A percentile compares a stretch with the other conserved stretches of the same genome.
phyloP scores from a whole-genome alignment of 2,888 invertebrate species.

The Vannuccia rotundouncinata region DNA sequence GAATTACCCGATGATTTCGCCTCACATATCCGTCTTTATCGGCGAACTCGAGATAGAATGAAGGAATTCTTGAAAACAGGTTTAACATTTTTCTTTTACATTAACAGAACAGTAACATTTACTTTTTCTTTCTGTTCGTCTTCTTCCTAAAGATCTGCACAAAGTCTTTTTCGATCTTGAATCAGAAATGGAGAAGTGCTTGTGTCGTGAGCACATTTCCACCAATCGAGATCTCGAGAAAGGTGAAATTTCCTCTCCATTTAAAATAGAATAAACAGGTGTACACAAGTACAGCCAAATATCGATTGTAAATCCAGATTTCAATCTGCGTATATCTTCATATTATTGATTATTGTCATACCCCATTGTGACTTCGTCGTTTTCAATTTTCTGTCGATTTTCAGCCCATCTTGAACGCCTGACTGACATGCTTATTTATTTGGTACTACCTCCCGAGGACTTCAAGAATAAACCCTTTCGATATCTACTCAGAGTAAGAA shows the following conservation, averaged over 20 bases:
- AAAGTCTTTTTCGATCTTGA: constrained; percentile 82
- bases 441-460: constrained; percentile 34
- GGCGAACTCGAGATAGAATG: constrained; percentile 62
- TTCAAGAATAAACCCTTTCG: constrained; percentile 61
- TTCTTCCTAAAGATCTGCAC: constrained; percentile 59
- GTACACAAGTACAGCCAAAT: too few relatives aligned
- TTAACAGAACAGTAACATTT: background rate
- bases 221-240: constrained; percentile 62
- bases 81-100: background rate
- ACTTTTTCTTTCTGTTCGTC: background rate
- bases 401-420: constrained; percentile 33
- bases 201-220: constrained; percentile 73
- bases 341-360: too few relatives aligned
- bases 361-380: too few relatives aligned
- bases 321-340: too few relatives aligned
- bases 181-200: constrained; percentile 73
- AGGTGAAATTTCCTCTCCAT: constrained; percentile 51
- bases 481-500: constrained; percentile 63
- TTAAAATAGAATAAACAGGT: constrained; percentile 8
- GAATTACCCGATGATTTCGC: constrained; percentile 77
- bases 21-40: constrained; percentile 75
- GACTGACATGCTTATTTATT: constrained; percentile 34
- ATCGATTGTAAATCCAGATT: too few relatives aligned
- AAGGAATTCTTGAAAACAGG: background rate
- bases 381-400: too few relatives aligned